A percentile compares a stretch with the other conserved stretches of the same genome.
phyloP scores from a whole-genome alignment of 2,888 invertebrate species.

The Dichetophora obliterata region DNA sequence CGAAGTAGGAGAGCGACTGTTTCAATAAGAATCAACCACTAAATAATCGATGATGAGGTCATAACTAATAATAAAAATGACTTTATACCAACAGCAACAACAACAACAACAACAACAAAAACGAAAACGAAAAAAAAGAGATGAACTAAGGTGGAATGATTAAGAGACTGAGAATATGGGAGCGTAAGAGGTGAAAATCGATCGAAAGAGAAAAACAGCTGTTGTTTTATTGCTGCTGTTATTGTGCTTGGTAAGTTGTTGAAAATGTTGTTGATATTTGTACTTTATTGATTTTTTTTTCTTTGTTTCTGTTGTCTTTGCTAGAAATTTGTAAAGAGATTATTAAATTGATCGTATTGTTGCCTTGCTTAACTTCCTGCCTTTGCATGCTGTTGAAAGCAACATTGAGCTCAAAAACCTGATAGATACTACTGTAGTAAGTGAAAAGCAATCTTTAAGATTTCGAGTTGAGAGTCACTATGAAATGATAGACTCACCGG shows the following conservation, averaged over 20 bases:
- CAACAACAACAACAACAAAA: conserved; percentile 34
- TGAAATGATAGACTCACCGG: too few species aligned
- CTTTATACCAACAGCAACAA: conserved; percentile 50
- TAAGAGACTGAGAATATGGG: conserved; percentile 24
- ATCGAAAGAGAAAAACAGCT: conserved; percentile 28
- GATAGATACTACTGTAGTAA: too few species aligned
- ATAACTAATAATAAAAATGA: conserved; percentile 71
- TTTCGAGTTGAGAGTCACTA: too few species aligned
- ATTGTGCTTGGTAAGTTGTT: background rate
- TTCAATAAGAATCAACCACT: conserved; percentile 64
- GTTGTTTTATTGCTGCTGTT: conserved; percentile 9
- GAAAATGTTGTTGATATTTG: background rate
- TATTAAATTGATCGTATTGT: too few species aligned
- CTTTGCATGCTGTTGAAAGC: too few species aligned
- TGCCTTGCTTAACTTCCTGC: too few species aligned
- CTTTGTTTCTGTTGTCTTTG: background rate
- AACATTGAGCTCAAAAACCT: too few species aligned
- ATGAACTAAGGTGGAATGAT: conserved; percentile 39
- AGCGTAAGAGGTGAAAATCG: conserved; percentile 24
- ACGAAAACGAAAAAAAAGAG: conserved; percentile 8
- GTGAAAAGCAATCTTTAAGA: too few species aligned
- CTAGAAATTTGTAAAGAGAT: background rate
- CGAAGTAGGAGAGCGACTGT: conserved; percentile 49
- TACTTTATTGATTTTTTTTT: background rate
- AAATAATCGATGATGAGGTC: conserved; percentile 71